Percentiles rank a stretch among this genome's conserved stretches.
These are phyloP conservation scores for Scomber japonicus DNA, from an alignment of 2,113 vertebrate genomes.

Conservation along the genomic window DNA sequence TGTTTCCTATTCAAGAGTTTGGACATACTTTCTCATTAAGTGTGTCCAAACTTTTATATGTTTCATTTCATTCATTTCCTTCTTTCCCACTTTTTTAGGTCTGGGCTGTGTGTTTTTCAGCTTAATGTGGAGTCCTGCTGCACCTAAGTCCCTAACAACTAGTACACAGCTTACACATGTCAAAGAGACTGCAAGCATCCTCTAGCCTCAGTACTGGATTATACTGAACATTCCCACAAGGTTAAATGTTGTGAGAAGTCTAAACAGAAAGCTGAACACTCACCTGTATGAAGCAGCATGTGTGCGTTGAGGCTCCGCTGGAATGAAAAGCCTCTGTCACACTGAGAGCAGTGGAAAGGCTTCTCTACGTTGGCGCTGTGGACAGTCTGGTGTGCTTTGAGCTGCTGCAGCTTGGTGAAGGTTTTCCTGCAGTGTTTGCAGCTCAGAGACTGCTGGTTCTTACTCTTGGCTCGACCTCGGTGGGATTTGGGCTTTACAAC, in stretches of 20 bases:
- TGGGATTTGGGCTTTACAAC: slow-evolving; percentile 28
- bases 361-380: slow-evolving; percentile 65
- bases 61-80: too few relatives aligned
- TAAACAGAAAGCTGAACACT: neutral
- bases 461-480: slow-evolving; percentile 14
- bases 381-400: slow-evolving; percentile 75
- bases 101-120: too few relatives aligned
- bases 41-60: too few relatives aligned
- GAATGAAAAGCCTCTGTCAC: slow-evolving; percentile 70
- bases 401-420: slow-evolving; percentile 74
- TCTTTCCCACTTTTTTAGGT: too few relatives aligned
- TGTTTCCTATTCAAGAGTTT: too few relatives aligned
- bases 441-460: slow-evolving; percentile 63
- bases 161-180: neutral
- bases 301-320: slow-evolving; percentile 77
- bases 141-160: too few relatives aligned
- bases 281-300: slow-evolving; percentile 78
- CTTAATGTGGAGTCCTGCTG: too few relatives aligned
- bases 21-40: too few relatives aligned
- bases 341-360: slow-evolving; percentile 71
- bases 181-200: neutral
- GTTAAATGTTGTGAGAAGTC: too few relatives aligned
- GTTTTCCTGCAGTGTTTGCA: slow-evolving; percentile 79
- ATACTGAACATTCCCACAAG: too few relatives aligned
- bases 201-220: too few relatives aligned